Base-by-base conservation (phyloP, 2,797 vertebrate species). In the Alectoris magna region DNA sequence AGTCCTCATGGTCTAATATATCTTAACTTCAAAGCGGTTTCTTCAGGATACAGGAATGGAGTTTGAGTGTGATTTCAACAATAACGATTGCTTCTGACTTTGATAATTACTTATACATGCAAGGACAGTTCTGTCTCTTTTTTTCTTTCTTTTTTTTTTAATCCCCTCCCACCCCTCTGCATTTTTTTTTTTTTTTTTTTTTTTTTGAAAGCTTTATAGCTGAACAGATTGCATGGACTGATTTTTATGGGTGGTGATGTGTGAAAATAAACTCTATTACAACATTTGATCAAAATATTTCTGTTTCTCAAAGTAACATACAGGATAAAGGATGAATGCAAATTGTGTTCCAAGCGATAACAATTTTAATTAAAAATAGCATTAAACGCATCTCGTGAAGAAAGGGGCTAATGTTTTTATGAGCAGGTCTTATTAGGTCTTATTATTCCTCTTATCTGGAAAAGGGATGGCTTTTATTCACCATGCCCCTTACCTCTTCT, bases 1-100 rank as follows among this genome's bases (percentile, higher is more conserved):
- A 21, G 14, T 59, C 62, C 86, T 93, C 44, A 22, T 62, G 41
- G 48, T 84, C 36, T 92, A 62, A 91, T 71, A 58, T 5, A 74
- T 79, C 68, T 90, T 76, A 76, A 93, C 81, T 90, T 93, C 78
- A 85, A 80, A 93, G 46, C 21, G 38, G 13, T 80, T 93, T 91
- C 68, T 88, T 87, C 56, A 68, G 63, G 36, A 77, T 38, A 59
- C 62, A 85, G 75, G n/a, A 83, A 87, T 26, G 29, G 66, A 72
- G 4, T 29, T 49, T 26, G 38, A 91, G 22, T 55, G 29, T 85
- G 68, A 79, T 31, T 91, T 91, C n/a, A 89, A 36, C 46, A 72
- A 74, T 83, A 85, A 91, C 91, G 38, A 87, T 49, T 73, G 13
- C 67, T 95, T 86, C 38, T 86, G 63, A 70, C 67, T 91, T 89